These are phyloP conservation scores for Leptarthrus brevirostris DNA, from an alignment of 2,888 invertebrate genomes.

Conservation along the genomic window DNA sequence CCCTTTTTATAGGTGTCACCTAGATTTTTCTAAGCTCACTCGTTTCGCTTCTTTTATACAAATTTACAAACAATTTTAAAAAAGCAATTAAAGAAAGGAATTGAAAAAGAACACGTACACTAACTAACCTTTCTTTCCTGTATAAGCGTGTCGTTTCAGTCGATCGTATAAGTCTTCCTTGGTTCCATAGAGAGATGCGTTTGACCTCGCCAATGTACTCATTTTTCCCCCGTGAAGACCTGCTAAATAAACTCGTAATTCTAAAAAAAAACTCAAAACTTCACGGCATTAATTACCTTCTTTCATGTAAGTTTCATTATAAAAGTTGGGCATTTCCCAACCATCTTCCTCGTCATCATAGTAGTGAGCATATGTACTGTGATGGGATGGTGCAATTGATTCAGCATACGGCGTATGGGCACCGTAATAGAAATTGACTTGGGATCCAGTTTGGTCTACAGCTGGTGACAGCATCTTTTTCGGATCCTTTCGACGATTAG, in stretches of 20 bases:
- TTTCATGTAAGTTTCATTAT: constrained; percentile 96
- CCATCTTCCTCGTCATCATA: constrained; percentile 96
- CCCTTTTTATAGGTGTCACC: too few species aligned
- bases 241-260: constrained; percentile 47
- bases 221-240: constrained; percentile 88
- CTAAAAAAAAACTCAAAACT: neutral
- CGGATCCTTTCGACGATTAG: constrained; percentile 88
- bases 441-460: constrained; percentile 90
- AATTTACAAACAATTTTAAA: too few species aligned
- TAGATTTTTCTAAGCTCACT: too few species aligned
- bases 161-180: constrained; percentile 96
- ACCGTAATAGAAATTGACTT: constrained; percentile 96
- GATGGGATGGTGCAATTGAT: constrained; percentile 94
- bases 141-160: constrained; percentile 93
- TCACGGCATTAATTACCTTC: constrained; percentile 69
- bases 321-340: constrained; percentile 98
- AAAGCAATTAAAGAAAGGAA: constrained; percentile 16
- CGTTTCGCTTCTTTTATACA: too few species aligned
- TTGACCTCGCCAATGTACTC: constrained; percentile 92
- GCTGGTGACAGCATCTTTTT: constrained; percentile 91
- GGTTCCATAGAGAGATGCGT: constrained; percentile 93
- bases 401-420: constrained; percentile 95
- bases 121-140: constrained; percentile 88
- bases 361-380: constrained; percentile 94
- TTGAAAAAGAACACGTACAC: constrained; percentile 34